Evolutionary conservation across 2,888 invertebrate genomes (phyloP).

Genomic region (Drosophila borborema): DNA sequence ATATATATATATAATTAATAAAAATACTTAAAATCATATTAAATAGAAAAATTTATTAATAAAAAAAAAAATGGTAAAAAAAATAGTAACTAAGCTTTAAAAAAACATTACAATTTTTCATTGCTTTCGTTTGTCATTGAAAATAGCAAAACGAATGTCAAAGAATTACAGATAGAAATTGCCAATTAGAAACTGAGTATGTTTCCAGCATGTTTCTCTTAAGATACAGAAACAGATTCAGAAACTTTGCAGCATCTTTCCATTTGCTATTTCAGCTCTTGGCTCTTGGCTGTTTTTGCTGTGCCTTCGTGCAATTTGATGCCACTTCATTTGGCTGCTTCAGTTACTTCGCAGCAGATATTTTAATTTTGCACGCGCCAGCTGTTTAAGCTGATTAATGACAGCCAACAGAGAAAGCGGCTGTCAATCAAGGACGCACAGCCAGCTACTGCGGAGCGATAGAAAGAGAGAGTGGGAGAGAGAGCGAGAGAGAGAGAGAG

Average conservation of each 20-base stretch:
- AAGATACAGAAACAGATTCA: background rate
- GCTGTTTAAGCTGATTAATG: conserved; percentile 72
- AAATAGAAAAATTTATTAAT: background rate
- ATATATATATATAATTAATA: background rate
- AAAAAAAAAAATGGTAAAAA: too few species aligned
- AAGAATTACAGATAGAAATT: background rate
- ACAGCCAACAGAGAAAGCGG: conserved; percentile 59
- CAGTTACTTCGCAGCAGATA: conserved; percentile 40
- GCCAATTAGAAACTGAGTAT: background rate
- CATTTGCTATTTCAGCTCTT: background rate
- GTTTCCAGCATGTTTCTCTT: background rate
- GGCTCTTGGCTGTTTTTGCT: background rate
- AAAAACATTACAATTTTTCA: too few species aligned
- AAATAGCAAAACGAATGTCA: too few species aligned
- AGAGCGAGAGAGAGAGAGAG: background rate
- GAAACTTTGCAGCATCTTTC: conserved; percentile 1
- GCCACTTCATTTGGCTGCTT: conserved; percentile 53
- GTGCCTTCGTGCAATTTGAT: conserved; percentile 37
- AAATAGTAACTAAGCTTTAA: too few species aligned
- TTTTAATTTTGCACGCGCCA: conserved; percentile 72
- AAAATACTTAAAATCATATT: too few species aligned
- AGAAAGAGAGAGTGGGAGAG: background rate
- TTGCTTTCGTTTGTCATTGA: too few species aligned
- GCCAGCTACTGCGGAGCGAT: background rate
- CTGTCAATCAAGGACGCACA: conserved; percentile 63